Evolutionary conservation across 2,888 invertebrate genomes (phyloP), one percentile per base, ranked within the genome.

Genomic region (Diarsia mendica): DNA sequence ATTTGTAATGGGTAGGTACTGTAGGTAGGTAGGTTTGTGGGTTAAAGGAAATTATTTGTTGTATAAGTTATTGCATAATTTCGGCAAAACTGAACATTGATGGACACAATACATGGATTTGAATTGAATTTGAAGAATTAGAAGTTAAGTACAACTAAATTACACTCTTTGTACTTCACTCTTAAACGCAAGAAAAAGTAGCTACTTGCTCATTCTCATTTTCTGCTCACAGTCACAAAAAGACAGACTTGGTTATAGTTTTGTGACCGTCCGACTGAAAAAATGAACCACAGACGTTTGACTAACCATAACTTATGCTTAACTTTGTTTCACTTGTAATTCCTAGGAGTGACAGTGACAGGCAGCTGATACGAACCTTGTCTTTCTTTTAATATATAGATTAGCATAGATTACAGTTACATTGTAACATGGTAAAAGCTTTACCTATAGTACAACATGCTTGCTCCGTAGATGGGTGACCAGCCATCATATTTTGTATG

Each of bases 341-440:
- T 67, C 55, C 10, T 63, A 11, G n/a, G 6, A 55, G 11, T 48
- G 53, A 68, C 81, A 80, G n/a, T 68, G 81, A 68, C 75, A 65
- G 2, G 75, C 79, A 80, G 79, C 75, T 79, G 79, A 39, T 60
- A 13, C 3, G 10, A 33, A 13, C 55, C 9, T 23, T 67, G 67
- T 79, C 53, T 67, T 68, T 80, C 23, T 67, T 74, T 10, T 18
- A 39, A 39, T 74, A 39, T 10, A 33, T 39, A 64, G n/a, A 74
- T 79, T 79, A 64, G 2, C 78, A 79, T 80, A 58, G 39, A 58
- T 48, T 46, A 68, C 13, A 46, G 28, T 33, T 33, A 75, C 48
- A 60, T 23, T 4, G 48, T 71, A 63, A 23, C 9, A 33, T 60
- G 28, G 33, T 18, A 39, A 39, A 39, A 39, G 39, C 39, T 39